Evolutionary conservation across 2,797 vertebrate genomes (phyloP), one percentile per base, ranked within the genome.

Genomic region (Sarcophilus harrisii): DNA sequence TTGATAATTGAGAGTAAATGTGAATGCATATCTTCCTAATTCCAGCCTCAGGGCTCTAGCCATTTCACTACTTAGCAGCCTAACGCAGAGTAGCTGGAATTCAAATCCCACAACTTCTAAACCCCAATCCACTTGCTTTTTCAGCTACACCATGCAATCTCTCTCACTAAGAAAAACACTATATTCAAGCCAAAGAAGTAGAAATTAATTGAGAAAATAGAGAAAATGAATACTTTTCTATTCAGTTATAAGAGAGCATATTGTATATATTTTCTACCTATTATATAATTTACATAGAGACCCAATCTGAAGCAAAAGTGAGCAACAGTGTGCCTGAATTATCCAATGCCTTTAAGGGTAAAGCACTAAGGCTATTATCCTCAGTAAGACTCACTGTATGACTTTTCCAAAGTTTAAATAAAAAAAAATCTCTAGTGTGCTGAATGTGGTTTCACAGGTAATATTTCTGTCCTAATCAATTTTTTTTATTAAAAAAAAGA

Each of bases 401-500:
- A 45, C 81, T 91, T 62, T 94, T 45, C 55, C n/a, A 45, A 45
- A 87, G 21, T 87, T 49, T 92, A 96, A 92, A 92, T 55, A 21
- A 58, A 62, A 93, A 45, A 58, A 94, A 91, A 91, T 5, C 24
- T 30, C 52, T 92, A 0, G 0, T 58, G 45, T 93, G 58, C 49
- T 49, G 24, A 45, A 87, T n/a, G 1, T 45, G 14, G 4, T 52
- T 93, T 95, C 90, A 9, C 90, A 54, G 57, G 13, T 55, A 62
- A 92, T 60, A 6, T 55, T 93, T 91, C 58, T 60, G 1, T 90
- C 55, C 91, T 29, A 45, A 3, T 16, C 94, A 49, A 57, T 93
- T 96, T 96, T 54, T 91, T 93, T 94, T 95, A 81, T 90, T 96
- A 60, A 60, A 62, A 58, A 57, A 96, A 27, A 52, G 4, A 8